Conservation (phyloP, 2,888 invertebrate species). For the Cepaea hortensis region DNA sequence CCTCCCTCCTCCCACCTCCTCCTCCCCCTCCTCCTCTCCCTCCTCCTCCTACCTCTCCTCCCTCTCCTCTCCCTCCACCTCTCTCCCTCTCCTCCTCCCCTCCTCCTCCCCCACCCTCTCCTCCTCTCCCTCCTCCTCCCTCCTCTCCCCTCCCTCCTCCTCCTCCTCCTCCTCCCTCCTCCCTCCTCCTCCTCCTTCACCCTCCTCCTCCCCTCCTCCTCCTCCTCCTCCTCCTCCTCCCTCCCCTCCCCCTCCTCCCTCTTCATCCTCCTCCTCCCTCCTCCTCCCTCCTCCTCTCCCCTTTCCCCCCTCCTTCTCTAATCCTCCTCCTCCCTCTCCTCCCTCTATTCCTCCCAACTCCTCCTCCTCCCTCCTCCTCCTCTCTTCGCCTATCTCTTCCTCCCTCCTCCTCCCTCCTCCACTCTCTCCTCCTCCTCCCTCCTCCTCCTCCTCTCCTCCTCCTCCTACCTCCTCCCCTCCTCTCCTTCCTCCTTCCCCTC, state of each 20-base stretch:
- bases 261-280: neutral
- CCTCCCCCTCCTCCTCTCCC: no score
- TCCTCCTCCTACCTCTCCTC: no score
- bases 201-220: neutral
- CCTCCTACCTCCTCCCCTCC: no score
- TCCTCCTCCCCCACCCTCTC: neutral
- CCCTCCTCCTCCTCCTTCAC: neutral
- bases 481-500: no score
- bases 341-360: no score
- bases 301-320: neutral
- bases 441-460: no score
- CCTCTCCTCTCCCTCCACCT: no score
- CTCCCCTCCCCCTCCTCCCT: neutral
- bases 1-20: no score
- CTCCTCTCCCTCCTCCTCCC: neutral
- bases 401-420: neutral
- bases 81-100: neutral
- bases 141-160: neutral
- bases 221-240: neutral
- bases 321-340: no score
- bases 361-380: no score
- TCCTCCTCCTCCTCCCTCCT: neutral
- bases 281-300: neutral
- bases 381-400: no score
- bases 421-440: no score